Conservation (phyloP, 2,113 vertebrate genomes). For the Planiliza haematocheilus region DNA sequence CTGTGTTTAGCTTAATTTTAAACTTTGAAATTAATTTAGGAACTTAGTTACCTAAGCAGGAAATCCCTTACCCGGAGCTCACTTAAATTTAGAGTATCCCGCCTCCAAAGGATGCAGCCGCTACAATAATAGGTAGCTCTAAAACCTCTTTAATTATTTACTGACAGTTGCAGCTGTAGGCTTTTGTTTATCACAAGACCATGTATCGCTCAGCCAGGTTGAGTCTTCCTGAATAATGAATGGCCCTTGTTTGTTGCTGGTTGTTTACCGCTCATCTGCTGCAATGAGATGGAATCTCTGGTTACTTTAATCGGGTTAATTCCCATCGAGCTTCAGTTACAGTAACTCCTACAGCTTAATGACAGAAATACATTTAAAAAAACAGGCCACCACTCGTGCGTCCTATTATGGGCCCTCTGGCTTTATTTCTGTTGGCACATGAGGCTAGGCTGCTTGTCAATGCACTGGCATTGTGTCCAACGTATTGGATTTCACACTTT, state of each 20-base stretch:
- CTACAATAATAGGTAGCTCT: slow-evolving; percentile 6
- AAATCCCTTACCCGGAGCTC: neutral
- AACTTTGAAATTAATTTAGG: neutral
- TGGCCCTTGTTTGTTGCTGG: slow-evolving; percentile 54
- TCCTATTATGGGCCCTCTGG: slow-evolving; percentile 22
- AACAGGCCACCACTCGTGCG: slow-evolving; percentile 35
- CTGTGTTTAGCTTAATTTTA: neutral
- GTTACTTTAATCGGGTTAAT: slow-evolving; percentile 60
- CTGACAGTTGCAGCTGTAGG: slow-evolving; percentile 43
- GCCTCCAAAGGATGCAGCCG: neutral
- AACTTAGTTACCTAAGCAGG: too few relatives aligned
- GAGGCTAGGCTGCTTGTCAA: neutral
- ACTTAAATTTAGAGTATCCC: neutral
- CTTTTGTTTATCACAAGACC: slow-evolving; percentile 55
- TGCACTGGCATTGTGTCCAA: slow-evolving; percentile 2
- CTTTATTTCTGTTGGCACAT: slow-evolving; percentile 19
- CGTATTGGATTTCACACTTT: slow-evolving; percentile 37
- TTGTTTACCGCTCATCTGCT: slow-evolving; percentile 48
- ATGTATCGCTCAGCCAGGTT: slow-evolving; percentile 48
- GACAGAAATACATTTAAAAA: slow-evolving; percentile 50
- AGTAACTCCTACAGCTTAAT: slow-evolving; percentile 52
- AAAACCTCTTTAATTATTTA: slow-evolving; percentile 62
- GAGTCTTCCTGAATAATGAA: slow-evolving; percentile 68
- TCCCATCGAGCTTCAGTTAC: slow-evolving; percentile 56
- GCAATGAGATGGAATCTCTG: slow-evolving; percentile 29